Evolutionary conservation across 2,888 invertebrate genomes (phyloP).

Genomic region (Ormyrus pomaceus): DNA sequence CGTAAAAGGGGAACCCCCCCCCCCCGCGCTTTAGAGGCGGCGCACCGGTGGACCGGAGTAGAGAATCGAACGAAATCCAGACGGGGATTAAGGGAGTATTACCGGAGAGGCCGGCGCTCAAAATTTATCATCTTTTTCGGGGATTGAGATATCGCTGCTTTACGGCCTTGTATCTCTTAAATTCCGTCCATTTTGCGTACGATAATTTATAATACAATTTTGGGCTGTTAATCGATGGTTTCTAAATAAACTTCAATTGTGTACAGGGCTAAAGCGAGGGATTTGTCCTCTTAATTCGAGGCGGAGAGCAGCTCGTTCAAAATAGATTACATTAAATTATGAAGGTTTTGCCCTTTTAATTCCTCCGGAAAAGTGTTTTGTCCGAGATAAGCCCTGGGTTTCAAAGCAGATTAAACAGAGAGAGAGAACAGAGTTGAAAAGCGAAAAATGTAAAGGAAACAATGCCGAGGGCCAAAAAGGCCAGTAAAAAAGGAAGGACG

Average conservation of each 20-base stretch:
- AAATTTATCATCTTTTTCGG: too few species aligned
- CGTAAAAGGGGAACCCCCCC: conserved; percentile 2
- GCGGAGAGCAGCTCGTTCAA: too few species aligned
- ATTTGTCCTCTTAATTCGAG: too few species aligned
- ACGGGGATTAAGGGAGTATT: conserved; percentile 18
- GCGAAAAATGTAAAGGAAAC: conserved; percentile 14
- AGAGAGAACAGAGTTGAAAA: neutral
- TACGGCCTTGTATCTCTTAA: too few species aligned
- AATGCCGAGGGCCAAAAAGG: neutral
- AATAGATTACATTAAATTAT: too few species aligned
- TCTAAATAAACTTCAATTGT: too few species aligned
- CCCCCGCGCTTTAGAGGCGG: neutral
- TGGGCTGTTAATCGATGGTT: too few species aligned
- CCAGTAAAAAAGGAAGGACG: neutral
- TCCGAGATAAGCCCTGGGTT: neutral
- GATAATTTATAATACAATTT: too few species aligned
- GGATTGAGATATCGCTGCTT: too few species aligned
- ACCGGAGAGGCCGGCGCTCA: neutral
- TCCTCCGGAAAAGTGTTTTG: neutral
- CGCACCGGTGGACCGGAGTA: neutral
- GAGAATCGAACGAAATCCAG: conserved; percentile 3
- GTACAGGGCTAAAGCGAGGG: too few species aligned
- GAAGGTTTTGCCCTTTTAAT: conserved; percentile 5
- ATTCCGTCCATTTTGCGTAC: too few species aligned
- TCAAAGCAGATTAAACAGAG: neutral